These are phyloP conservation scores for Pandion haliaetus DNA, from an alignment of 2,113 vertebrate genomes.

Conservation along the genomic window DNA sequence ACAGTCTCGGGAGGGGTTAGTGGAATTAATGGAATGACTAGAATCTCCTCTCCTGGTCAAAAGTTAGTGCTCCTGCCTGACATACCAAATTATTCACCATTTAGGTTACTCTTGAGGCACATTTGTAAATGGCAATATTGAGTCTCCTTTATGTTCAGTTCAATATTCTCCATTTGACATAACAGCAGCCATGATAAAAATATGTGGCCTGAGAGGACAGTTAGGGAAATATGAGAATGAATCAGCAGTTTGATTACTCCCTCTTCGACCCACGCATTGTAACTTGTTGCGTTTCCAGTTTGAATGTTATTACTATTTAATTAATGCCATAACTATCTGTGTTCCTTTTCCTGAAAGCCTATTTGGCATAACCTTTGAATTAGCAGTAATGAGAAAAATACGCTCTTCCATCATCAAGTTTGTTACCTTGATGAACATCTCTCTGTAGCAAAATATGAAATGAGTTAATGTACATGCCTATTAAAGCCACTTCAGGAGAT, in stretches of 20 bases:
- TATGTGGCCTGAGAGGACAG: slow-evolving; percentile 38
- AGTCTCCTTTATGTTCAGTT: slow-evolving; percentile 30
- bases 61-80: slow-evolving; percentile 38
- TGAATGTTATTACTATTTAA: slow-evolving; percentile 35
- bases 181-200: slow-evolving; percentile 38
- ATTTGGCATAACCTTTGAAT: slow-evolving; percentile 26
- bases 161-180: slow-evolving; percentile 46
- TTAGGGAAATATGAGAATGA: slow-evolving; percentile 24
- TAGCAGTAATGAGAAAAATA: slow-evolving; percentile 43
- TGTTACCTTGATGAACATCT: slow-evolving; percentile 45
- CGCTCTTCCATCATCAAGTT: neutral
- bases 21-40: slow-evolving; percentile 43
- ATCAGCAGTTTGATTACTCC: slow-evolving; percentile 38
- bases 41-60: slow-evolving; percentile 32
- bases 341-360: slow-evolving; percentile 38
- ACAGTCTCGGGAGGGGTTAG: neutral
- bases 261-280: neutral
- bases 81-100: slow-evolving; percentile 25
- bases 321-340: slow-evolving; percentile 34
- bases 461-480: neutral
- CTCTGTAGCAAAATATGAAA: slow-evolving; percentile 39
- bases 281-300: neutral
- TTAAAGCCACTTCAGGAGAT: slow-evolving; percentile 29
- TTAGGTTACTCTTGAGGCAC: slow-evolving; percentile 33
- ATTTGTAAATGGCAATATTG: slow-evolving; percentile 42